phyloP scores from a whole-genome alignment of 2,888 invertebrate species.

The Melinopterus prodromus region DNA sequence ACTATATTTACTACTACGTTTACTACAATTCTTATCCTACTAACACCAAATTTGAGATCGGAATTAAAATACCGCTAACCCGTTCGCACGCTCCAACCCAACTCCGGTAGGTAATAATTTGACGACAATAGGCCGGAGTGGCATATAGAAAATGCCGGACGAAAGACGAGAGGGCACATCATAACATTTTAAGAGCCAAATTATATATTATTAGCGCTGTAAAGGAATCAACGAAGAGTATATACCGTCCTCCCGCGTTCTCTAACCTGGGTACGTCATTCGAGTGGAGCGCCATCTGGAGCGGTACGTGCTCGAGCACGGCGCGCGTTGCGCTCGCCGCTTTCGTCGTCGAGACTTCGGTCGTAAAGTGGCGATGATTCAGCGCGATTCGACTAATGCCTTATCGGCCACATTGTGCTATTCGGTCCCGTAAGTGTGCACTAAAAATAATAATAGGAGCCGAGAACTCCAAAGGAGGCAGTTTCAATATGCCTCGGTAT shows the following conservation, averaged over 20 bases:
- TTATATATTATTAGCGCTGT: constrained; percentile 11
- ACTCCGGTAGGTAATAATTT: constrained; percentile 50
- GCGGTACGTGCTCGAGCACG: background rate
- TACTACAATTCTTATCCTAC: too few species aligned
- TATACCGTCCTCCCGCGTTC: background rate
- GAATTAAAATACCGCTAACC: constrained; percentile 42
- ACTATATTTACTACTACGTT: too few species aligned
- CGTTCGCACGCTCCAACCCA: constrained; percentile 39
- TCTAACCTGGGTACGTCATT: background rate
- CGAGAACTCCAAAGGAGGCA: background rate
- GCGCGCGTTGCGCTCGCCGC: background rate
- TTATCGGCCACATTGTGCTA: constrained; percentile 32
- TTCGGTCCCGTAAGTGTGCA: constrained; percentile 26
- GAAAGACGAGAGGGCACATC: constrained; percentile 11
- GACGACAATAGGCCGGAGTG: constrained; percentile 51
- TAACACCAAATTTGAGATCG: background rate
- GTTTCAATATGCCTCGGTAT: constrained; percentile 14
- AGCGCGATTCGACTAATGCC: constrained; percentile 29
- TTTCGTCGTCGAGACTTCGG: background rate
- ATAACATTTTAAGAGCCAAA: constrained; percentile 23
- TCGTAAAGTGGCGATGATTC: constrained; percentile 29
- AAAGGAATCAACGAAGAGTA: background rate
- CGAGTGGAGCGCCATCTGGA: background rate
- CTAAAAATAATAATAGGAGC: constrained; percentile 31
- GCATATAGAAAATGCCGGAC: background rate